Base-by-base conservation (phyloP, 2,888 invertebrate genomes). In the Glomeris marginata region DNA sequence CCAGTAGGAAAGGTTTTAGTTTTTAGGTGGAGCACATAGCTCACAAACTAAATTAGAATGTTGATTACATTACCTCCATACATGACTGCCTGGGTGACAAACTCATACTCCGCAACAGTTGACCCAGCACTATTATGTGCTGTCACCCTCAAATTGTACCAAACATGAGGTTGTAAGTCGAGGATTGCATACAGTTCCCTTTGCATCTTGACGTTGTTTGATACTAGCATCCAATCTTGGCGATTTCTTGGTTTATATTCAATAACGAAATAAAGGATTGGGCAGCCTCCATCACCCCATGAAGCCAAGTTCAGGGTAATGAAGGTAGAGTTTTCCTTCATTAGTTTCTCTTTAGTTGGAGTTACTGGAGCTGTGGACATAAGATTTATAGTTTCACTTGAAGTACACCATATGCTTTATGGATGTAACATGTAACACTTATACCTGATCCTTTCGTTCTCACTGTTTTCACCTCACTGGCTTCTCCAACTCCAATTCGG, bases 231-330 rank as follows among this genome's bases (percentile, higher is more conserved):
- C 54, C 54, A 54, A 10, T 49, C 49, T 15, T n/a, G 36, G 2
- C 43, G 42, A 1, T 40, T 36, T 4, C 38, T 18, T 4, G 51
- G 51, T 34, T 54, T 51, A 65, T 91, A 86, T 69, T 91, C 90
- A 45, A 94, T 86, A 55, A 92, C 90, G 66, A 91, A 94, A 66
- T 90, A 87, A 56, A 84, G 77, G 84, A 95, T 91, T 16, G 90
- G 86, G 65, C 94, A 95, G 53, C 92, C 91, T 49, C 91, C 90
- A 66, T 88, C 88, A 52, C 83, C 81, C 94, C 94, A 95, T 55
- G 91, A 83, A 62, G 80, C 84, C 58, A 95, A 76, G 64, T 91
- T 90, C 56, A 95, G 74, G 50, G 61, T 60, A 16, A 66, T 62
- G 16, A 62, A 64, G 10, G 68, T 67, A 2, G 63, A 61, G 54